A percentile compares a stretch with the other conserved stretches of the same genome.
Conservation (phyloP, 2,888 invertebrate genomes). For the Tiliacea citrago region DNA sequence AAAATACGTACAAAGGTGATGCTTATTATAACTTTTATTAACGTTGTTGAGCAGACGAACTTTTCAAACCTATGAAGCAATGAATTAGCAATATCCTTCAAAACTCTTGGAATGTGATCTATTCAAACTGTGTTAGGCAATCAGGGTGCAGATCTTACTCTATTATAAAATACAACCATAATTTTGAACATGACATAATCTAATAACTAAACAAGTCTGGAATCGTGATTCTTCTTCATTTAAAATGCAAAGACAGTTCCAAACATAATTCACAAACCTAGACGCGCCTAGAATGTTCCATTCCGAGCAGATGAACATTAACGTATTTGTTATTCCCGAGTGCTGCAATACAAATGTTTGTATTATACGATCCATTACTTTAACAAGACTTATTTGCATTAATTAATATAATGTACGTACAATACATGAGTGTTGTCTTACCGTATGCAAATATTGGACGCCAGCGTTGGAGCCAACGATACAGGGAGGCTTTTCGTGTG, state of each 20-base stretch:
- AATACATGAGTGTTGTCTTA: constrained; percentile 53
- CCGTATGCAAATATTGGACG: constrained; percentile 47
- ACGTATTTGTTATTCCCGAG: constrained; percentile 57
- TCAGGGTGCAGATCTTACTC: no score
- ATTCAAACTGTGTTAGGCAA: no score
- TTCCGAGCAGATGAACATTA: constrained; percentile 42
- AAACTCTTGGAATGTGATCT: no score
- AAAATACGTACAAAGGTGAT: no score
- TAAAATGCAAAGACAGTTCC: constrained; percentile 37
- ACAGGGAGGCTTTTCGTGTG: constrained; percentile 66
- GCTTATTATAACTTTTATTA: no score
- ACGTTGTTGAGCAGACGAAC: no score
- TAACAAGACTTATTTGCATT: constrained; percentile 58
- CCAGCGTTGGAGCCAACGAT: constrained; percentile 45
- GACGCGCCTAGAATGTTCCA: constrained; percentile 39
- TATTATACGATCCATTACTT: constrained; percentile 62
- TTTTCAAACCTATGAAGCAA: no score
- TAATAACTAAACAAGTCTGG: constrained; percentile 23
- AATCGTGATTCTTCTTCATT: constrained; percentile 41
- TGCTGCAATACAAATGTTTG: constrained; percentile 57
- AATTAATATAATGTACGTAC: constrained; percentile 60
- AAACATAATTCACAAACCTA: constrained; percentile 35
- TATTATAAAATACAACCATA: neutral
- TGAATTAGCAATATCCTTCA: no score
- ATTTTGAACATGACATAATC: constrained; percentile 20